A percentile compares a stretch with the other conserved stretches of the same genome.
Evolutionary conservation across 1,140 invertebrate genomes (phyloP).

Genomic region (Elymnias hypermnestra): DNA sequence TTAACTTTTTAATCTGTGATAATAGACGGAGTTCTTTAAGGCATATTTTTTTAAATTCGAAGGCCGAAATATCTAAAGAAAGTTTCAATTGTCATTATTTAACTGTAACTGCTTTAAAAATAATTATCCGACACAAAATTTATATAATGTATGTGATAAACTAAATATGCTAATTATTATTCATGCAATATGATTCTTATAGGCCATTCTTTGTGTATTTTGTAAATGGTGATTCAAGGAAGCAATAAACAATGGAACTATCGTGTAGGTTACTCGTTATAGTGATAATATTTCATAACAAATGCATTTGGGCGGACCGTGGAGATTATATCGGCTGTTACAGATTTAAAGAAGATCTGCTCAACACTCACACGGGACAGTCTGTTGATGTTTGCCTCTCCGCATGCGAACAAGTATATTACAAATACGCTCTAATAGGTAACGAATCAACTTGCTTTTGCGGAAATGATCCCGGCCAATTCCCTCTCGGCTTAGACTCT

Average conservation of each 20-base stretch:
- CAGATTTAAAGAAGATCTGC: constrained; percentile 41
- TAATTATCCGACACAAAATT: too few species aligned
- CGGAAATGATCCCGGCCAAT: constrained; percentile 50
- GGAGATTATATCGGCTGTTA: constrained; percentile 65
- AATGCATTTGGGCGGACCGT: constrained; percentile 33
- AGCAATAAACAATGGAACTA: constrained; percentile 21
- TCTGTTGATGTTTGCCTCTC: constrained; percentile 64
- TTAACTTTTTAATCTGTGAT: too few species aligned
- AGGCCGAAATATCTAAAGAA: too few species aligned
- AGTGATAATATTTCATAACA: constrained; percentile 28
- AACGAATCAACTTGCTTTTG: constrained; percentile 69
- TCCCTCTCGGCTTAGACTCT: constrained; percentile 38
- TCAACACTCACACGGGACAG: constrained; percentile 63
- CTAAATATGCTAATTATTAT: too few species aligned
- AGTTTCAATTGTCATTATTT: too few species aligned
- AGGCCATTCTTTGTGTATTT: too few species aligned
- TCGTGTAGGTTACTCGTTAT: not conserved
- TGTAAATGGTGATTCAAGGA: constrained; percentile 13
- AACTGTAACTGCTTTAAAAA: too few species aligned
- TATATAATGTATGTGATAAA: too few species aligned
- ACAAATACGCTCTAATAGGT: constrained; percentile 61
- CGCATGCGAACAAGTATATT: constrained; percentile 66
- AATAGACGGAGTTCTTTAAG: too few species aligned
- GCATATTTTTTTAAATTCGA: too few species aligned
- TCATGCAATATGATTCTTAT: too few species aligned